phyloP scores from a whole-genome alignment of 2,113 vertebrate species.

The Lucifuga dentata region DNA sequence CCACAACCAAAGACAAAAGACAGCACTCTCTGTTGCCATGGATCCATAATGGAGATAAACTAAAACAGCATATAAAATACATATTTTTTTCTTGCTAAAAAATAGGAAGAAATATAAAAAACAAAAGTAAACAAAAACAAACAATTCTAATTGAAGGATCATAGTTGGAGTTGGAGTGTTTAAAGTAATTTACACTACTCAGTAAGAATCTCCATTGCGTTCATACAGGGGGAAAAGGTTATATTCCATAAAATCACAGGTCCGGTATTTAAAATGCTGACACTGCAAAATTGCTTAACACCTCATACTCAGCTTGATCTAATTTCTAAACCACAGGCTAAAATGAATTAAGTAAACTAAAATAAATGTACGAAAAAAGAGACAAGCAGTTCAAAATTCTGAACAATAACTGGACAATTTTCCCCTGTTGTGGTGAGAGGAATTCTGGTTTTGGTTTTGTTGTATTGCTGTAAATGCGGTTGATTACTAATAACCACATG shows the following conservation, averaged over 20 bases:
- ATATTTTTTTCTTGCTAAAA: too few relatives aligned
- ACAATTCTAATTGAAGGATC: too few relatives aligned
- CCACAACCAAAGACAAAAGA: conserved; percentile 51
- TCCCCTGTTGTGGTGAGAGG: conserved; percentile 45
- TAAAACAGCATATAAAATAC: conserved; percentile 17
- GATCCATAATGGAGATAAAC: conserved; percentile 35
- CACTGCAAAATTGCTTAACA: conserved; percentile 30
- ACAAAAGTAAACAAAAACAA: too few relatives aligned
- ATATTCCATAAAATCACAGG: conserved; percentile 31
- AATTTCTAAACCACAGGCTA: conserved; percentile 17
- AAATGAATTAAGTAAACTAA: conserved; percentile 47
- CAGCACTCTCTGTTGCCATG: conserved; percentile 39
- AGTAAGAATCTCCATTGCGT: too few relatives aligned
- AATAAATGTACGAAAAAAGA: conserved; percentile 45
- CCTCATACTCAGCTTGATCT: conserved; percentile 32
- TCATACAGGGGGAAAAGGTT: conserved; percentile 29
- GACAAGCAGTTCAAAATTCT: background rate
- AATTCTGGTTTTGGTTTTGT: conserved; percentile 56
- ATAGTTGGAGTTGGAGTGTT: too few relatives aligned
- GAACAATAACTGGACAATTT: too few relatives aligned
- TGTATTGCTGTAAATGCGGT: conserved; percentile 70
- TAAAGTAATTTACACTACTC: too few relatives aligned
- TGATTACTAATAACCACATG: conserved; percentile 75
- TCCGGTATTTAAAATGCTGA: conserved; percentile 6
- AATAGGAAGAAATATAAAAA: too few relatives aligned